A percentile compares a stretch with the other conserved stretches of the same genome.
Conservation (phyloP, 2,113 vertebrate species). For the Balaenoptera acutorostrata region DNA sequence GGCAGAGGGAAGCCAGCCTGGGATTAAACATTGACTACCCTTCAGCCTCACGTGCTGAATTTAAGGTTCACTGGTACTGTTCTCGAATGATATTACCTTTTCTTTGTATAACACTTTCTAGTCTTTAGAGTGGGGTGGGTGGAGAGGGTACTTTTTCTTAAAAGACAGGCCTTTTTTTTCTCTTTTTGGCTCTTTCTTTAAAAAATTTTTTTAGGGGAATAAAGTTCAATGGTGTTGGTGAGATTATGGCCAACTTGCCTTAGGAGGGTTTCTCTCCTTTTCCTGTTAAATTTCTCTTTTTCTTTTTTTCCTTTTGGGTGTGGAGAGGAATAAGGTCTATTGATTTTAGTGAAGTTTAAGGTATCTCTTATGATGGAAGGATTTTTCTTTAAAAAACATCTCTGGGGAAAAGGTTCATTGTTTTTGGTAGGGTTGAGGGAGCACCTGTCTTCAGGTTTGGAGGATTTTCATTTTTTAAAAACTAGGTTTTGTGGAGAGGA, state of each 20-base stretch:
- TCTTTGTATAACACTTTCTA: neutral
- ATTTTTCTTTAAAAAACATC: neutral
- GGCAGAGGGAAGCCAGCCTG: neutral
- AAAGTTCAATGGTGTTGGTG: neutral
- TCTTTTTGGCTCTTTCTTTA: neutral
- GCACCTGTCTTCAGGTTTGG: neutral
- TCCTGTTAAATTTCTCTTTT: neutral
- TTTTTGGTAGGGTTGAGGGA: neutral
- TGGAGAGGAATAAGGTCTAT: neutral
- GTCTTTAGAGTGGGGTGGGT: neutral
- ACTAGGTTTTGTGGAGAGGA: neutral
- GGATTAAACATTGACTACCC: slow-evolving; percentile 16
- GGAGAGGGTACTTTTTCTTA: neutral
- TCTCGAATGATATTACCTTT: neutral
- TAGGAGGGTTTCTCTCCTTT: neutral
- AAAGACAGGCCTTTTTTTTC: neutral
- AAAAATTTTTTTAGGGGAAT: neutral
- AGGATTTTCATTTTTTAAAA: neutral
- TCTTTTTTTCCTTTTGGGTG: neutral
- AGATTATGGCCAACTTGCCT: neutral
- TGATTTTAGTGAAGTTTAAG: slow-evolving; percentile 2
- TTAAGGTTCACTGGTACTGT: neutral
- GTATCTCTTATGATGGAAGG: neutral
- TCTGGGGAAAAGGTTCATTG: neutral
- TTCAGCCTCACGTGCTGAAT: neutral